phyloP scores from a whole-genome alignment of 2,797 vertebrate genomes.

The Cephalopachus bancanus region DNA sequence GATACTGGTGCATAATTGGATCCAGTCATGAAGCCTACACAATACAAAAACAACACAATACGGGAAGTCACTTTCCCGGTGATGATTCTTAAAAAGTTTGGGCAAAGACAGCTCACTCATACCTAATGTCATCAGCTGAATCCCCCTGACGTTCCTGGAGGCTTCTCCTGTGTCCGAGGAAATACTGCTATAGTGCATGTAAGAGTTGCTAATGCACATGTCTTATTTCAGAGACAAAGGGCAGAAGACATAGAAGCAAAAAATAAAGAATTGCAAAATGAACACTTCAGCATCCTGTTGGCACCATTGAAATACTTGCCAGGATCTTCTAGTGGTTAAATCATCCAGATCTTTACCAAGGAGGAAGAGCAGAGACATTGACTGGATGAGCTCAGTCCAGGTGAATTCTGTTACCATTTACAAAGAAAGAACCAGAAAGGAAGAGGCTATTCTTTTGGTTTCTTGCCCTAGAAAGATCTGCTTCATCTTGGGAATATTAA shows the following conservation, averaged over 20 bases:
- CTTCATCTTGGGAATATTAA: neutral
- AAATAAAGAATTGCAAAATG: neutral
- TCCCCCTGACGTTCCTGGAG: neutral
- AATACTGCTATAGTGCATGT: neutral
- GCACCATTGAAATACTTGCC: neutral
- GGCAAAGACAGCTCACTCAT: neutral
- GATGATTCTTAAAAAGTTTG: neutral
- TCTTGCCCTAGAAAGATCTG: neutral
- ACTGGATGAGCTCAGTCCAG: fast-evolving
- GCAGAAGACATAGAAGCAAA: neutral
- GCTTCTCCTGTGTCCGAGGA: neutral
- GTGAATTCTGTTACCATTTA: neutral
- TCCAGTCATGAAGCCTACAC: neutral
- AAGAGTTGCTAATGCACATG: neutral
- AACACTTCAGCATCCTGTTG: neutral
- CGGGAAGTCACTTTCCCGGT: neutral
- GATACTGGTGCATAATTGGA: neutral
- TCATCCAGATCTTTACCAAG: neutral
- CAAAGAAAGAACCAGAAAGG: neutral
- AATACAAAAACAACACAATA: too few relatives aligned
- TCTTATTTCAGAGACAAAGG: neutral
- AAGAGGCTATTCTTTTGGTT: neutral
- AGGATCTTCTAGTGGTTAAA: neutral
- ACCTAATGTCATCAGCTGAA: neutral
- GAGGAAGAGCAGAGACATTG: neutral